A percentile compares a stretch with the other conserved stretches of the same genome.
phyloP scores from a whole-genome alignment of 2,888 invertebrate genomes.

The Auanema sp. region DNA sequence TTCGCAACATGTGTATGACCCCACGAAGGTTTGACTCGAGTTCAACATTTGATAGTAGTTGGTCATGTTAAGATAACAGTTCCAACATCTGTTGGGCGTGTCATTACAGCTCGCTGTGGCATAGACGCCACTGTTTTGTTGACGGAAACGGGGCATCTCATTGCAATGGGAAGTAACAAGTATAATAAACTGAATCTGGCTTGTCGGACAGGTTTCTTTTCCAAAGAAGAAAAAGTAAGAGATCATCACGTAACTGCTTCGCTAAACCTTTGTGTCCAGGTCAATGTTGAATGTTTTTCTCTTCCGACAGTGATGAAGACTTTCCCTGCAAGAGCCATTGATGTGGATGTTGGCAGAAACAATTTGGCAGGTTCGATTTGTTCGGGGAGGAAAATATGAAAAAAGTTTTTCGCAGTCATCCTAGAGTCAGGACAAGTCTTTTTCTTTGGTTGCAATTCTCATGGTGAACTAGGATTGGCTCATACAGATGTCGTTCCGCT shows the following conservation, averaged over 20 bases:
- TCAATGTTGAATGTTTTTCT: constrained; percentile 64
- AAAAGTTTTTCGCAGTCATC: constrained; percentile 66
- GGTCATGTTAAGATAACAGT: constrained; percentile 44
- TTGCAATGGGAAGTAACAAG: constrained; percentile 72
- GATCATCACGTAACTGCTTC: constrained; percentile 32
- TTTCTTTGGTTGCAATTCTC: constrained; percentile 73
- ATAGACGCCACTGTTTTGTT: constrained; percentile 34
- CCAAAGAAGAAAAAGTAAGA: constrained; percentile 63
- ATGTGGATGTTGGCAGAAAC: constrained; percentile 71
- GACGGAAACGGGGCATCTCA: constrained; percentile 65
- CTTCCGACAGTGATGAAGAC: constrained; percentile 67
- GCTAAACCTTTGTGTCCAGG: neutral
- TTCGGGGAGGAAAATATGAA: no score
- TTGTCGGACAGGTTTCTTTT: constrained; percentile 67
- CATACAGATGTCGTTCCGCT: constrained; percentile 64
- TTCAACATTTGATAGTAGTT: neutral
- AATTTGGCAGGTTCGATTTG: constrained; percentile 66
- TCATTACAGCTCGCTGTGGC: constrained; percentile 42
- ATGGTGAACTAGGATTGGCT: constrained; percentile 73
- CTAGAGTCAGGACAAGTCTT: constrained; percentile 70
- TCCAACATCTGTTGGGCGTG: constrained; percentile 32
- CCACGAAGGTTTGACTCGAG: constrained; percentile 28
- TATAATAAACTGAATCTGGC: constrained; percentile 74
- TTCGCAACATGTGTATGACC: constrained; percentile 67
- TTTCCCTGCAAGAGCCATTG: constrained; percentile 70